Conservation (phyloP, 2,888 invertebrate genomes). For the Smittia aterrima region DNA sequence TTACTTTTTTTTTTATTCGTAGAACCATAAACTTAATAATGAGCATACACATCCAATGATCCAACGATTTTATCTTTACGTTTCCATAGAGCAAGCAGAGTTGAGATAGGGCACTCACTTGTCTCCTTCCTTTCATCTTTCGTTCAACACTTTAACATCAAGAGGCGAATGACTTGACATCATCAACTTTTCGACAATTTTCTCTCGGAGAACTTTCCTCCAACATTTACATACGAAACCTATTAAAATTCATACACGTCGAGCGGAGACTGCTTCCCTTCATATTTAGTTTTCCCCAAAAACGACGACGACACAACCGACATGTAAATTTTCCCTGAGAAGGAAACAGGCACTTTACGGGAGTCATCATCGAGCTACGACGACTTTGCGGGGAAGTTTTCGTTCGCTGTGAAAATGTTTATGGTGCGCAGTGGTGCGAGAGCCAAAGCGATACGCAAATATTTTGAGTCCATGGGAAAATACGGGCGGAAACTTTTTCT, state of each 20-base stretch:
- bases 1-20: constrained; percentile 14
- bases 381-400: background rate
- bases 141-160: background rate
- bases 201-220: background rate
- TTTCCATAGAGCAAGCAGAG: background rate
- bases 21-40: constrained; percentile 29
- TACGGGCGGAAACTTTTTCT: background rate
- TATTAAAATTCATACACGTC: constrained; percentile 16
- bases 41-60: background rate
- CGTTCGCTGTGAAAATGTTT: background rate
- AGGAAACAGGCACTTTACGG: background rate
- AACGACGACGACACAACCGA: background rate
- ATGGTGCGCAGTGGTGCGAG: background rate
- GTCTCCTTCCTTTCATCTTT: background rate
- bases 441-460: constrained; percentile 1
- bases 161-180: background rate
- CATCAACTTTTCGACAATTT: background rate
- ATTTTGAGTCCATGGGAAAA: background rate
- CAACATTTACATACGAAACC: background rate
- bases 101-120: background rate
- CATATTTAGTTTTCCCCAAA: background rate
- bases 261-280: background rate
- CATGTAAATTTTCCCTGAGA: background rate
- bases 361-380: background rate
- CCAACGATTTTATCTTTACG: background rate